phyloP scores from a whole-genome alignment of 2,888 invertebrate genomes.

The Actias luna region DNA sequence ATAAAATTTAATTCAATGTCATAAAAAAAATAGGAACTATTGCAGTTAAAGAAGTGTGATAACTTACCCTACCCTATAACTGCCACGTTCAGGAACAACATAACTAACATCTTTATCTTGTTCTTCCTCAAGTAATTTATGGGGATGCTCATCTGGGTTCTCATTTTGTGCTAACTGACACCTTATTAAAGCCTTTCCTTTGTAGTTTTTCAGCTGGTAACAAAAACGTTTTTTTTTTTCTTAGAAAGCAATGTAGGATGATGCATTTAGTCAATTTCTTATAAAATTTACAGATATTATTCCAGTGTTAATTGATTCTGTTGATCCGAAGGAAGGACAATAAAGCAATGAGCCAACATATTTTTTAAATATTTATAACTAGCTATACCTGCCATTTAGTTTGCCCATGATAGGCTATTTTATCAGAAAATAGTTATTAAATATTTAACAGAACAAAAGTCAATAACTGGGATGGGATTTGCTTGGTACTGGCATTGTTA shows the following conservation, averaged over 20 bases:
- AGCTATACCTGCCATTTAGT: too few relatives aligned
- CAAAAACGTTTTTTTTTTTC: neutral
- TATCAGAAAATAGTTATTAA: too few relatives aligned
- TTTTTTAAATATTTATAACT: too few relatives aligned
- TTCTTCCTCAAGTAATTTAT: conserved; percentile 85
- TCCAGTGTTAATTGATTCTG: too few relatives aligned
- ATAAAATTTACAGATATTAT: neutral
- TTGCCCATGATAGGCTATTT: too few relatives aligned
- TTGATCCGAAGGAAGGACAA: too few relatives aligned
- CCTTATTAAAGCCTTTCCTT: conserved; percentile 83
- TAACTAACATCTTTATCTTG: conserved; percentile 87
- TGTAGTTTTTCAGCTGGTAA: conserved; percentile 56
- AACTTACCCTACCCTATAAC: conserved; percentile 84
- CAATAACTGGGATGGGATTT: too few relatives aligned
- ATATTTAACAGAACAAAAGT: too few relatives aligned
- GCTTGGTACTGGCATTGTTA: too few relatives aligned
- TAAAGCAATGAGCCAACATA: too few relatives aligned
- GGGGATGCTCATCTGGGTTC: conserved; percentile 83
- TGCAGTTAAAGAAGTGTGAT: conserved; percentile 1
- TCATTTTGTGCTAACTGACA: conserved; percentile 87
- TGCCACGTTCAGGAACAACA: conserved; percentile 79
- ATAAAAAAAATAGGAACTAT: neutral
- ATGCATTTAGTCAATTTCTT: neutral
- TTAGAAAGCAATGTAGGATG: neutral
- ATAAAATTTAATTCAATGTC: too few relatives aligned